Evolutionary conservation across 2,888 invertebrate genomes (phyloP).

Genomic region (Xestia c-nigrum): DNA sequence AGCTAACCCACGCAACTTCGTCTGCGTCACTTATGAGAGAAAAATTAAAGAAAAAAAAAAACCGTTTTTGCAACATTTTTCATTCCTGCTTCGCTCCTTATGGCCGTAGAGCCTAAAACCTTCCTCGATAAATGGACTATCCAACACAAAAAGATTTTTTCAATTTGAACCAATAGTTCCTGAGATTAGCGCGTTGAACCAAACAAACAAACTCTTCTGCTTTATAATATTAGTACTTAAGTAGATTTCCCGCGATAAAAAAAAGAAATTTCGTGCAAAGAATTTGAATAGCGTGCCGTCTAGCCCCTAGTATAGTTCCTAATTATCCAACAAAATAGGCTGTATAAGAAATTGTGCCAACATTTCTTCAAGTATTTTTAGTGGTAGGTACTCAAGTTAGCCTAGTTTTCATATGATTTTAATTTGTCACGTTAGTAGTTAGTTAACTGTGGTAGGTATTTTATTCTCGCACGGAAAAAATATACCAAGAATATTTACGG

Average conservation of each 20-base stretch:
- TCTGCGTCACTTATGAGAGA: too few species aligned
- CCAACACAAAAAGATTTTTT: too few species aligned
- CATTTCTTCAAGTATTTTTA: conserved; percentile 33
- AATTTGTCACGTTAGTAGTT: conserved; percentile 33
- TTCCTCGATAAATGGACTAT: too few species aligned
- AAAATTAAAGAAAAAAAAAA: too few species aligned
- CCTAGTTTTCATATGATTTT: conserved; percentile 37
- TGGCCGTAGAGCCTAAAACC: too few species aligned
- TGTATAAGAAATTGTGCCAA: conserved; percentile 30
- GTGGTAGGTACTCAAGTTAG: conserved; percentile 15
- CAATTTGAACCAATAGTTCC: too few species aligned
- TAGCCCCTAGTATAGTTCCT: conserved; percentile 22
- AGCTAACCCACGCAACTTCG: too few species aligned
- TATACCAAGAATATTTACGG: background rate
- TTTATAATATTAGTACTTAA: too few species aligned
- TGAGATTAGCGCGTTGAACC: too few species aligned
- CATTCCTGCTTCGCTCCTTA: too few species aligned
- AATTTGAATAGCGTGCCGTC: conserved; percentile 33
- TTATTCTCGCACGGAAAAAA: background rate
- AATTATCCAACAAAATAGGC: conserved; percentile 47
- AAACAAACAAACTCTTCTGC: too few species aligned
- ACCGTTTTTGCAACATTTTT: too few species aligned
- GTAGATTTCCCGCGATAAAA: conserved; percentile 19
- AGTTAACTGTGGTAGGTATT: conserved; percentile 2
- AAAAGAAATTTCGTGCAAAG: conserved; percentile 18